These are phyloP conservation scores for Cloeon dipterum DNA, from an alignment of 2,888 invertebrate genomes.

Conservation along the genomic window DNA sequence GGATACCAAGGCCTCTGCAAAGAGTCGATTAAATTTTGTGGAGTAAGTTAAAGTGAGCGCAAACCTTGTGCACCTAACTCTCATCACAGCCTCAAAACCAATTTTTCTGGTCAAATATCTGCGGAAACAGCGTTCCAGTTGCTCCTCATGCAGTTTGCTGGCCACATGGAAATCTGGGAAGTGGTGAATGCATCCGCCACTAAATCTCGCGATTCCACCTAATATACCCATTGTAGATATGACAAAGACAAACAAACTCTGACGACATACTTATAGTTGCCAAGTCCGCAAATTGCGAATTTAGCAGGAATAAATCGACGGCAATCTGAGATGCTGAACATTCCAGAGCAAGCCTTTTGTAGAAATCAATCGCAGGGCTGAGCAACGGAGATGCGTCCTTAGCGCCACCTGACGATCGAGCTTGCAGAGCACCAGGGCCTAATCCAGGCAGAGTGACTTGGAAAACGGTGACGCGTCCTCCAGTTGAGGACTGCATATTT, in stretches of 20 bases:
- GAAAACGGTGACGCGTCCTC: slow-evolving; percentile 87
- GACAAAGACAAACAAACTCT: no score
- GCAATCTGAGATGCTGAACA: slow-evolving; percentile 92
- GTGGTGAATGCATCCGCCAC: slow-evolving; percentile 81
- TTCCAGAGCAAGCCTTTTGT: slow-evolving; percentile 85
- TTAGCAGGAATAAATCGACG: slow-evolving; percentile 84
- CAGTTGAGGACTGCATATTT: slow-evolving; percentile 49
- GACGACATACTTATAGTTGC: slow-evolving; percentile 62
- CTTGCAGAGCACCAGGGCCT: slow-evolving; percentile 70
- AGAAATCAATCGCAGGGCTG: slow-evolving; percentile 93
- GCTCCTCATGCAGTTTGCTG: slow-evolving; percentile 44
- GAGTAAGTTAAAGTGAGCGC: not conserved
- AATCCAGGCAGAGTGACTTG: slow-evolving; percentile 69
- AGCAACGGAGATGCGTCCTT: slow-evolving; percentile 44
- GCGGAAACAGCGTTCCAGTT: slow-evolving; percentile 50
- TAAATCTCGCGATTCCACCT: slow-evolving; percentile 86
- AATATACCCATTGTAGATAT: not conserved
- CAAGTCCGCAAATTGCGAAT: slow-evolving; percentile 81
- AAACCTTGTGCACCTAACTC: slow-evolving; percentile 77
- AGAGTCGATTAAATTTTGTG: slow-evolving; percentile 6
- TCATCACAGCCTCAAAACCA: slow-evolving; percentile 97
- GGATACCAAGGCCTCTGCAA: slow-evolving; percentile 64
- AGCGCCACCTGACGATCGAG: slow-evolving; percentile 37
- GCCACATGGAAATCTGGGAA: slow-evolving; percentile 64
- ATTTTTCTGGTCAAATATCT: slow-evolving; percentile 90